Evolutionary conservation across 2,113 vertebrate genomes (phyloP).

Genomic region (Callaeas wilsoni): DNA sequence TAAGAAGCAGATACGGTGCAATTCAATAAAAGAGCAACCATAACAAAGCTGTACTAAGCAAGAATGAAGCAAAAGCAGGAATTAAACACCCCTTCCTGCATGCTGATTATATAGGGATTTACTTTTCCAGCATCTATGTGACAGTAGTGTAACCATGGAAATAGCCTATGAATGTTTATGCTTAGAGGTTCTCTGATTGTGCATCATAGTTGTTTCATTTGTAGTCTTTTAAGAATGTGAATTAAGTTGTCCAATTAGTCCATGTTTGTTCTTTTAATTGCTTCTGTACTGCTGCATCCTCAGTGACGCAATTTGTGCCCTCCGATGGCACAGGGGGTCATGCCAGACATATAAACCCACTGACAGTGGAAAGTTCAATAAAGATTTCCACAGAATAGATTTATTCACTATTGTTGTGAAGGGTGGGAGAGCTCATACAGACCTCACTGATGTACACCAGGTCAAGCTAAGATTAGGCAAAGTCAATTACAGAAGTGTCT

Average conservation of each 20-base stretch:
- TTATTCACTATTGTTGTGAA: not conserved
- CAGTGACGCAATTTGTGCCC: not conserved
- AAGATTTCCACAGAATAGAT: not conserved
- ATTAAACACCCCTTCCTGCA: not conserved
- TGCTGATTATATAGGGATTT: not conserved
- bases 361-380: not conserved
- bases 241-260: slow-evolving; percentile 31
- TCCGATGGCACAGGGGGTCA: not conserved
- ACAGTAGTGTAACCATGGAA: not conserved
- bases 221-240: slow-evolving; percentile 40
- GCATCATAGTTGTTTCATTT: not conserved
- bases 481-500: not conserved
- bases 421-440: not conserved
- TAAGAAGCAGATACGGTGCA: not conserved
- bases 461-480: not conserved
- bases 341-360: not conserved
- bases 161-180: not conserved
- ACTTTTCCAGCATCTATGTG: not conserved
- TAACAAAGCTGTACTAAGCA: not conserved
- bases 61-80: not conserved
- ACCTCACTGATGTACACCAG: not conserved
- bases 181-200: not conserved
- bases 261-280: slow-evolving; percentile 60
- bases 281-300: slow-evolving; percentile 11
- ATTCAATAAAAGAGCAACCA: not conserved